Percentiles rank a stretch among this genome's conserved stretches.
Conservation (phyloP, 2,113 vertebrate species). For the Phrynosoma blainvillii region DNA sequence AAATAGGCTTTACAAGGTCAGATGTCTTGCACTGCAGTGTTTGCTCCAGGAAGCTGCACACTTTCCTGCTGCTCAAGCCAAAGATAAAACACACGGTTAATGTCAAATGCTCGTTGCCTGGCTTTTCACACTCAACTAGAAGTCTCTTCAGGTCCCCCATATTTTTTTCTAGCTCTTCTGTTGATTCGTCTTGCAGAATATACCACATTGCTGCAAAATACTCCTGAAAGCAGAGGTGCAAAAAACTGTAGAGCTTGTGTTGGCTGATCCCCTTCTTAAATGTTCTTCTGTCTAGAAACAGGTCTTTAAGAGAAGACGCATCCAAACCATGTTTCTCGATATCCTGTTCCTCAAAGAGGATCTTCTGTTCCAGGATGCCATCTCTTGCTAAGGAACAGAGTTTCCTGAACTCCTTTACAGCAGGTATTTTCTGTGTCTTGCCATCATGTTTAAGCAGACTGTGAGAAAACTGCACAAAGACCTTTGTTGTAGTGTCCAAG, state of each 20-base stretch:
- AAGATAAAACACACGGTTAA: slow-evolving; percentile 34
- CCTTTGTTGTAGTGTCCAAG: slow-evolving; percentile 32
- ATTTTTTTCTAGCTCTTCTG: not conserved
- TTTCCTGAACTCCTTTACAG: not conserved
- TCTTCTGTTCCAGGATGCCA: slow-evolving; percentile 13
- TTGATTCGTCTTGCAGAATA: not conserved
- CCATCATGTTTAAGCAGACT: slow-evolving; percentile 5
- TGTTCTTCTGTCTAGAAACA: slow-evolving; percentile 44
- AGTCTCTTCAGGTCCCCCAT: not conserved
- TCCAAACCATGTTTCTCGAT: slow-evolving; percentile 2
- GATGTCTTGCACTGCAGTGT: not conserved
- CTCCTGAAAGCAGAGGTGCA: slow-evolving; percentile 62
- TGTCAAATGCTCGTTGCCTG: not conserved
- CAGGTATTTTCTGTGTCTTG: not conserved
- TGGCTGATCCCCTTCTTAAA: not conserved
- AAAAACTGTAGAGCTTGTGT: slow-evolving; percentile 48
- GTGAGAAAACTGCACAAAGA: slow-evolving; percentile 21
- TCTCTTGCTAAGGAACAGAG: slow-evolving; percentile 31
- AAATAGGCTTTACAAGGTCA: not conserved
- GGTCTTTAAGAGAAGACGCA: slow-evolving; percentile 11
- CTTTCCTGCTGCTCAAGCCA: slow-evolving; percentile 33
- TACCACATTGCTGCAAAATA: slow-evolving; percentile 53
- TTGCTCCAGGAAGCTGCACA: not conserved
- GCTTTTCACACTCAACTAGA: not conserved
- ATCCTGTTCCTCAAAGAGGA: slow-evolving; percentile 39